These are phyloP conservation scores for Galaxias olidus DNA, from an alignment of 2,797 vertebrate genomes.

Conservation along the genomic window DNA sequence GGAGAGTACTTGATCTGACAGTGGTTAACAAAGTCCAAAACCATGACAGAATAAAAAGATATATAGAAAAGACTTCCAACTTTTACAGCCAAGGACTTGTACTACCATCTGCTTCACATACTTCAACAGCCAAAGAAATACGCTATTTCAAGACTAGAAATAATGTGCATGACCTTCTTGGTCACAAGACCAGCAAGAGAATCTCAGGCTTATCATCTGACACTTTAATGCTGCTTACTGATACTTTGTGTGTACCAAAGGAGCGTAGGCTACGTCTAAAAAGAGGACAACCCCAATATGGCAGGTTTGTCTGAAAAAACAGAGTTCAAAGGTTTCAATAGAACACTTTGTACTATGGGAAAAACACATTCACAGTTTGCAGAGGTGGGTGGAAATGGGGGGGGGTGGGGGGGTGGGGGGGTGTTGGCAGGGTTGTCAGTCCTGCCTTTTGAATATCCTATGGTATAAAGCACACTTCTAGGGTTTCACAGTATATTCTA, in stretches of 20 bases:
- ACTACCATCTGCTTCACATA: conserved; percentile 8
- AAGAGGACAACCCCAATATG: conserved; percentile 21
- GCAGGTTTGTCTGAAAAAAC: conserved; percentile 21
- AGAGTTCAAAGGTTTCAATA: conserved; percentile 45
- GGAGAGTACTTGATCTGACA: conserved; percentile 19
- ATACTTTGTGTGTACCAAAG: not conserved
- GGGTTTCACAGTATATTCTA: conserved; percentile 6
- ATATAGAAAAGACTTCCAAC: conserved; percentile 1
- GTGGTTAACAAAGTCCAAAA: not conserved
- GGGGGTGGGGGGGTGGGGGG: not conserved
- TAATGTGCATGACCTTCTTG: conserved; percentile 1
- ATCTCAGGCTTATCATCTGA: conserved; percentile 32
- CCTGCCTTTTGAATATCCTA: conserved; percentile 20
- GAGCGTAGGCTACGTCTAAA: not conserved
- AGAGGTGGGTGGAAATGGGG: not conserved
- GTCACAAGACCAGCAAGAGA: conserved; percentile 13
- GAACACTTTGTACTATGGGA: conserved; percentile 28
- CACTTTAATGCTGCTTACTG: conserved; percentile 28
- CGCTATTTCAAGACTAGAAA: conserved; percentile 5
- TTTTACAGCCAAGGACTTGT: conserved; percentile 12
- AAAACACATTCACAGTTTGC: conserved; percentile 32
- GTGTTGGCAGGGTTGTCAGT: conserved; percentile 10
- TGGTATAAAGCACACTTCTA: conserved; percentile 23
- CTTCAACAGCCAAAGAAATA: not conserved
- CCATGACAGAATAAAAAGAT: not conserved